Conservation (phyloP, 2,113 vertebrate species). For the Setophaga coronata region DNA sequence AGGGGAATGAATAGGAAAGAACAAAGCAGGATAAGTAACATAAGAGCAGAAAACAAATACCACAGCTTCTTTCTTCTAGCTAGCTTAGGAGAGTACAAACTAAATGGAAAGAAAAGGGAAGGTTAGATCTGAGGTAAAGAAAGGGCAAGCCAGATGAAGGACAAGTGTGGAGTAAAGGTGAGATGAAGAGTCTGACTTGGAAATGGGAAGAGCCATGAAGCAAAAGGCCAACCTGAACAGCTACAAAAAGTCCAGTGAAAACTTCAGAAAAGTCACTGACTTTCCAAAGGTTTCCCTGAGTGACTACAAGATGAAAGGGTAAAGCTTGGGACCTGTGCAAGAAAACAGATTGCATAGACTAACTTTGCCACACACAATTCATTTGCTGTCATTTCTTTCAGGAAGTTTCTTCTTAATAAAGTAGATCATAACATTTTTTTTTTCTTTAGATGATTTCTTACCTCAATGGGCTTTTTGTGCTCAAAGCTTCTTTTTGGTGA, state of each 20-base stretch:
- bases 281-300: not conserved
- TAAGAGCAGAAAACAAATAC: not conserved
- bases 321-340: not conserved
- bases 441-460: not conserved
- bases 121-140: not conserved
- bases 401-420: not conserved
- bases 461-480: not conserved
- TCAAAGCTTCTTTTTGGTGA: not conserved
- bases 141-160: slow-evolving; percentile 6
- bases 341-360: not conserved
- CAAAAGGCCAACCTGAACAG: slow-evolving; percentile 3
- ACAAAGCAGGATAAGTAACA: not conserved
- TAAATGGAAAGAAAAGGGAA: not conserved
- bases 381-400: not conserved
- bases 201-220: not conserved
- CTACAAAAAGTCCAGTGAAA: not conserved
- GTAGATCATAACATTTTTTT: not conserved
- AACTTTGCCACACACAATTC: not conserved
- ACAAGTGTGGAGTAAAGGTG: not conserved
- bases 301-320: not conserved
- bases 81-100: not conserved
- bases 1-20: not conserved
- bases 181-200: not conserved
- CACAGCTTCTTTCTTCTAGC: not conserved
- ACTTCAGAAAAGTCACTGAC: not conserved